phyloP scores from a whole-genome alignment of 2,113 vertebrate species.

The Leptobrachium leishanense region DNA sequence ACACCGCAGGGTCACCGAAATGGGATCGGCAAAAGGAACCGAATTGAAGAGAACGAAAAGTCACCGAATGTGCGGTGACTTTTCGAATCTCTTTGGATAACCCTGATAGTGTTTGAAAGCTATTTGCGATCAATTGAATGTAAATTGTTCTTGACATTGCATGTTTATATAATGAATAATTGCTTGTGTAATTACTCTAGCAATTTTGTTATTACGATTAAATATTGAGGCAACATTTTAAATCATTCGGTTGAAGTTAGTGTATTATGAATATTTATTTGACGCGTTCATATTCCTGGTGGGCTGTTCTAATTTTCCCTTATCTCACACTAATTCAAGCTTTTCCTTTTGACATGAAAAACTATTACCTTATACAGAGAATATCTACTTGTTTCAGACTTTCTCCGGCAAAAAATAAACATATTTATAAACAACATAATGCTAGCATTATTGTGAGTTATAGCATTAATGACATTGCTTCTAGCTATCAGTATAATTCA shows the following conservation, averaged over 20 bases:
- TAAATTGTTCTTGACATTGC: slow-evolving; percentile 67
- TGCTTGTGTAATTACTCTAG: slow-evolving; percentile 78
- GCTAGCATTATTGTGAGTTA: slow-evolving; percentile 33
- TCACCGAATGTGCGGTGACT: too few species aligned
- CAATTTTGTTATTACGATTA: slow-evolving; percentile 67
- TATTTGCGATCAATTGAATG: slow-evolving; percentile 74
- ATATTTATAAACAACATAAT: slow-evolving; percentile 43
- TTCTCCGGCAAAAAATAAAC: slow-evolving; percentile 43
- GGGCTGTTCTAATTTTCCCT: slow-evolving; percentile 19
- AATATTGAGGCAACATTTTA: slow-evolving; percentile 53
- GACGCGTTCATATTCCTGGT: slow-evolving; percentile 50
- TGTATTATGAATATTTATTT: slow-evolving; percentile 60
- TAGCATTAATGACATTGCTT: slow-evolving; percentile 5
- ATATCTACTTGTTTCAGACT: slow-evolving; percentile 28
- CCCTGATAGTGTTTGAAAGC: slow-evolving; percentile 48
- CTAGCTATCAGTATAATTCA: slow-evolving; percentile 28
- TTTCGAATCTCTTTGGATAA: too few species aligned
- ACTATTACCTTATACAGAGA: slow-evolving; percentile 54
- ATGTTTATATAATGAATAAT: slow-evolving; percentile 78
- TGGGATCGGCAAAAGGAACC: too few species aligned
- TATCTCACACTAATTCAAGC: slow-evolving; percentile 52
- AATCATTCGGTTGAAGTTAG: slow-evolving; percentile 63
- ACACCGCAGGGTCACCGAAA: too few species aligned
- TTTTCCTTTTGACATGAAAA: slow-evolving; percentile 60
- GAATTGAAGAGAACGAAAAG: too few species aligned